Base-by-base conservation (phyloP, 2,113 vertebrate species). In the Dascyllus trimaculatus region DNA sequence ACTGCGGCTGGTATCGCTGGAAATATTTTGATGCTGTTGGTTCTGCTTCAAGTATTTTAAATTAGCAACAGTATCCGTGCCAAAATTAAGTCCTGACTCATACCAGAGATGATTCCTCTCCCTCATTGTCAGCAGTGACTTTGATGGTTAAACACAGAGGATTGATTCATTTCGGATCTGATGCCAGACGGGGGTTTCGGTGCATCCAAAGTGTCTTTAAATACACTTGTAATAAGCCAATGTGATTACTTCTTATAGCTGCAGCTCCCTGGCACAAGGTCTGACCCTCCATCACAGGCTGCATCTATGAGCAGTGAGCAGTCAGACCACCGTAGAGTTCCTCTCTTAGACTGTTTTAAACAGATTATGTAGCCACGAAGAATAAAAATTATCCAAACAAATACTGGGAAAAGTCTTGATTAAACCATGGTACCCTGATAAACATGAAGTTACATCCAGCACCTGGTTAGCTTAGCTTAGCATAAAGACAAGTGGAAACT, bases 1-100 rank as follows among this genome's bases (percentile, higher is more conserved):
- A 43, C 40, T 43, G 43, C n/a, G 25, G 13, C 54, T 54, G 48
- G 26, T 56, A 40, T 62, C 21, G 54, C 59, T 62, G 51, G 54
- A 62, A 62, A 59, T 24, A 19, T 29, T 69, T 60, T 29, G 60
- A 48, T 61, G 60, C 11, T 9, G 18, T 17, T 56, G 74, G 25
- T 56, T 49, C 46, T 73, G 53, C 25, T 38, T 73, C 52, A 80
- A 69, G 26, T 24, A 54, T 54, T 73, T 77, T 35, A 72, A 72
- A 72, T 64, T 15, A 71, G 40, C 46, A 60, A 43, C 26, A 51
- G 17, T 22, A 29, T 52, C 38, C 4, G 6, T 18, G 51, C 26
- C 53, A 69, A 53, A 57, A 51, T 40, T 0, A 54, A 9, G 11
- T n/a, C 18, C 46, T 10, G 43, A 51, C 32, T 77, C 19, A 49